phyloP scores from a whole-genome alignment of 2,113 vertebrate species.

The Odocoileus virginianus region DNA sequence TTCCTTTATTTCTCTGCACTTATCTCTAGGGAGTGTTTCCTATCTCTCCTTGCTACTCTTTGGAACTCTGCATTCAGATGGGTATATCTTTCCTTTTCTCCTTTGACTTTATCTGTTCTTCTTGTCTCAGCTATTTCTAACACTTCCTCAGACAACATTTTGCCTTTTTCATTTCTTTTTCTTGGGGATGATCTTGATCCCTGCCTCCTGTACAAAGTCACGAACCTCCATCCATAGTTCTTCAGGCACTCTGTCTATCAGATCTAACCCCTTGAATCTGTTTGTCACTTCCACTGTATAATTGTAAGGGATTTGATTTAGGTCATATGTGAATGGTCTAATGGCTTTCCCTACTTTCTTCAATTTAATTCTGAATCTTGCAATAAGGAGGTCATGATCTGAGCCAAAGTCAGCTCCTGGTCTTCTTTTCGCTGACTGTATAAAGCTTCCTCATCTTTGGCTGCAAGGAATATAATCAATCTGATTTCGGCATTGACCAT shows the following conservation, averaged over 20 bases:
- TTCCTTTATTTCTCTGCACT: neutral
- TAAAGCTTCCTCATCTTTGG: neutral
- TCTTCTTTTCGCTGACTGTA: neutral
- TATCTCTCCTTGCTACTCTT: neutral
- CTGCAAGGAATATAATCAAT: neutral
- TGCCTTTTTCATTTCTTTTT: neutral
- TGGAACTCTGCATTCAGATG: neutral
- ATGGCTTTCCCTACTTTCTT: neutral
- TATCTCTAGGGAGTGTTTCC: neutral
- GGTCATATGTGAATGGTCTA: neutral
- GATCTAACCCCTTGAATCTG: neutral
- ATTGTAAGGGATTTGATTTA: neutral
- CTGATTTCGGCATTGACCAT: neutral
- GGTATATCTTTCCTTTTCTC: neutral
- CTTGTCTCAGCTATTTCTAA: neutral
- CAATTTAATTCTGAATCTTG: neutral
- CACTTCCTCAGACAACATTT: neutral
- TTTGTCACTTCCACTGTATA: neutral
- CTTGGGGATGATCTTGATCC: neutral
- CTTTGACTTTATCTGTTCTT: neutral
- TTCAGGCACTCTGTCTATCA: neutral
- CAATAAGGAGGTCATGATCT: neutral
- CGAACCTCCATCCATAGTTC: neutral
- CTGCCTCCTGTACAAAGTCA: neutral
- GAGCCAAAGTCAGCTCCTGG: neutral